Percentiles rank a stretch among this genome's conserved stretches.
phyloP scores from a whole-genome alignment of 2,797 vertebrate species.

The Platalea minor region DNA sequence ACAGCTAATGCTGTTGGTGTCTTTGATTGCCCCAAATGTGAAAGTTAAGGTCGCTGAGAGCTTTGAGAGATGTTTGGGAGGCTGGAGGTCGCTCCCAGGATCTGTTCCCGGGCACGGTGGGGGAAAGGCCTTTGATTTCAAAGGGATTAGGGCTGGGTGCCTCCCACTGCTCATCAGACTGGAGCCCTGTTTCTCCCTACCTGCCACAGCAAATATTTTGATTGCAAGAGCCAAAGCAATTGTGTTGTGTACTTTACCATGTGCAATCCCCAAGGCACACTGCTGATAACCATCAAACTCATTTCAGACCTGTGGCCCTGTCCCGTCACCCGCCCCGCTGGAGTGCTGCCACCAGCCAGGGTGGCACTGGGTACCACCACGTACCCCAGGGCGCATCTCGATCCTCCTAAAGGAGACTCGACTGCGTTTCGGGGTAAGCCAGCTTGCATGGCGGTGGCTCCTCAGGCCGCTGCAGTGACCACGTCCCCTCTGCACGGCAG shows the following conservation, averaged over 20 bases:
- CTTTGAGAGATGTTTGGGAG: neutral
- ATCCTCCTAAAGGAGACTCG: neutral
- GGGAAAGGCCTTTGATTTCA: neutral
- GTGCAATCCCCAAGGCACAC: neutral
- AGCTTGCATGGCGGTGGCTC: neutral
- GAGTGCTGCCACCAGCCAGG: neutral
- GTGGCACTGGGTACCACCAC: neutral
- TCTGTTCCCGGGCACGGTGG: neutral
- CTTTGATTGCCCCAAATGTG: neutral
- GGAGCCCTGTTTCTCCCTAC: neutral
- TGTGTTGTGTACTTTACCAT: neutral
- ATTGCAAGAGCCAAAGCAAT: neutral
- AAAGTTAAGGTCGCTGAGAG: neutral
- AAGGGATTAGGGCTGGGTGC: neutral
- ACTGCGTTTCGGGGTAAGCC: neutral
- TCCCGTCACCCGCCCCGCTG: neutral
- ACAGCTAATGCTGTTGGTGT: neutral
- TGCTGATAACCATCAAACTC: neutral
- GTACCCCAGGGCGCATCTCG: neutral
- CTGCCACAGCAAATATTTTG: neutral
- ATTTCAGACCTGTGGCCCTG: neutral
- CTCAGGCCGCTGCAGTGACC: fast-evolving
- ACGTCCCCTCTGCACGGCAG: fast-evolving
- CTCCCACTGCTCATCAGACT: neutral
- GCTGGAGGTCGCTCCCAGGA: neutral